Evolutionary conservation across 2,113 vertebrate species (phyloP).

Genomic region (Microtus richardsoni): DNA sequence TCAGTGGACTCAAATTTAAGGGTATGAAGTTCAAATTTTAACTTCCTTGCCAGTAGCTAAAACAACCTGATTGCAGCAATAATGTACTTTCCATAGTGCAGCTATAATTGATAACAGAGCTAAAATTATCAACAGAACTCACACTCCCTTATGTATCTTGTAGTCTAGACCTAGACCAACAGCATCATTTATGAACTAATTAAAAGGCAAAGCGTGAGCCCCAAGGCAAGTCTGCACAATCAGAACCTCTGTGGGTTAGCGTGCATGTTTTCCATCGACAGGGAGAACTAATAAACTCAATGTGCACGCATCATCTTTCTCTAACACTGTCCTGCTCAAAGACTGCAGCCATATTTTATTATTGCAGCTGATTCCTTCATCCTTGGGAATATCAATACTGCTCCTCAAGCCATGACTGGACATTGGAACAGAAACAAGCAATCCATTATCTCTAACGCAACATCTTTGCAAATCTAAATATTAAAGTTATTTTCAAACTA

Average conservation of each 20-base stretch:
- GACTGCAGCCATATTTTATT: slow-evolving; percentile 64
- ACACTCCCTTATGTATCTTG: slow-evolving; percentile 20
- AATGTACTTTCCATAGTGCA: slow-evolving; percentile 32
- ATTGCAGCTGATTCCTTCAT: slow-evolving; percentile 60
- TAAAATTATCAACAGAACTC: slow-evolving; percentile 45
- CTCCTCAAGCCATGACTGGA: neutral
- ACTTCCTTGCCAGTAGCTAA: neutral
- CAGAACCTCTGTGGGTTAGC: neutral
- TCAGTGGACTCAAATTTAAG: slow-evolving; percentile 1
- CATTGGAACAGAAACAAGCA: slow-evolving; percentile 57
- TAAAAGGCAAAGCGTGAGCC: slow-evolving; percentile 29
- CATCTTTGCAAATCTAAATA: slow-evolving; percentile 76
- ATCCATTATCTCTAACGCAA: slow-evolving; percentile 69
- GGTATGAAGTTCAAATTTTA: slow-evolving; percentile 24
- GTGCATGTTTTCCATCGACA: slow-evolving; percentile 19
- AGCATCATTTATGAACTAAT: neutral
- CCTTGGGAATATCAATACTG: slow-evolving; percentile 60
- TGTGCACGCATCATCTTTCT: neutral
- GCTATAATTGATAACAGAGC: neutral
- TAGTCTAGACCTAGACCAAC: slow-evolving; percentile 2
- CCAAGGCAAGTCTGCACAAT: neutral
- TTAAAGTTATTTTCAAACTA: slow-evolving; percentile 65
- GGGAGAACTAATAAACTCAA: slow-evolving; percentile 5
- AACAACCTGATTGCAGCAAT: neutral
- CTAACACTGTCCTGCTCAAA: neutral